Conservation (phyloP, 2,888 invertebrate genomes). For the Achlya flavicornis region DNA sequence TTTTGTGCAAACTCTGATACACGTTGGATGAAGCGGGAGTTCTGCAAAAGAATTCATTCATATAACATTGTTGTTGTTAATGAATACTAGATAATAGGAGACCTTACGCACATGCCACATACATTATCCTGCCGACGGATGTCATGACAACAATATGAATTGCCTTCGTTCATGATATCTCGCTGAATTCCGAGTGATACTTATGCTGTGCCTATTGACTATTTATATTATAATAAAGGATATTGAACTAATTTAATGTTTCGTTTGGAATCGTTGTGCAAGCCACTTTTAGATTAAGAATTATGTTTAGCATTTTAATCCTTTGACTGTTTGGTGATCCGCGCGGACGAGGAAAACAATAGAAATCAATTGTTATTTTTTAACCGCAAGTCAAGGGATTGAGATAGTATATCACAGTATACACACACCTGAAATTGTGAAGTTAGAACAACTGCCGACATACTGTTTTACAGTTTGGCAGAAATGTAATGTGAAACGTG, state of each 20-base stretch:
- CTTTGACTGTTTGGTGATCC: no score
- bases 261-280: no score
- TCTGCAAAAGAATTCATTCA: conserved; percentile 44
- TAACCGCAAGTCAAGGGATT: no score
- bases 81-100: conserved; percentile 11
- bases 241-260: not conserved
- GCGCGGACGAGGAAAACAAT: no score
- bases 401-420: no score
- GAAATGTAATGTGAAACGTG: no score
- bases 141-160: conserved; percentile 12
- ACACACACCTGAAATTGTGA: no score
- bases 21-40: conserved; percentile 66
- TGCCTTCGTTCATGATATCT: conserved; percentile 9
- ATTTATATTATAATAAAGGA: not conserved
- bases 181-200: not conserved
- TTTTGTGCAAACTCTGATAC: conserved; percentile 72
- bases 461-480: no score
- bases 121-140: conserved; percentile 15
- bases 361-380: no score
- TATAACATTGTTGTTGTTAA: not conserved
- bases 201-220: not conserved
- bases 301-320: no score
- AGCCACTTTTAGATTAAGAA: no score
- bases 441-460: no score
- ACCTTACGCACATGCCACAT: conserved; percentile 15